phyloP scores from a whole-genome alignment of 2,888 invertebrate species.

The Lasioglossum figueresi region DNA sequence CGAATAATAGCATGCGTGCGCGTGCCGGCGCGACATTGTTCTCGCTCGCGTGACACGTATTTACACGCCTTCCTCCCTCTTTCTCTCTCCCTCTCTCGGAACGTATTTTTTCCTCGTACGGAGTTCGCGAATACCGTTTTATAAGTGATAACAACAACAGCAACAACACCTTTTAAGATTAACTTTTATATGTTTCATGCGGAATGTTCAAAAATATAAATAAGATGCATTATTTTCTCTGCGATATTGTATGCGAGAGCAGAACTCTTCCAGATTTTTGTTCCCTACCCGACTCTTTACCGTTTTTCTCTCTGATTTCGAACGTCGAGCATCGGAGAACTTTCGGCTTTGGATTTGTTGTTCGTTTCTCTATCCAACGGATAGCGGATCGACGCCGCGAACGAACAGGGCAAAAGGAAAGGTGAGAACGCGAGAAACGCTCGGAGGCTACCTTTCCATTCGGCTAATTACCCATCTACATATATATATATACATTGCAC shows the following conservation, averaged over 20 bases:
- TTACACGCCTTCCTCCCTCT: constrained; percentile 17
- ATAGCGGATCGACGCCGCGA: background rate
- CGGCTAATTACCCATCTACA: background rate
- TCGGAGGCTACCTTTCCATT: too few relatives aligned
- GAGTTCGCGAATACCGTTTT: constrained; percentile 58
- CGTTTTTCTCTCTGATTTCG: background rate
- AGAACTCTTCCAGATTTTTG: constrained; percentile 36
- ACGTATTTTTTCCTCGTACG: constrained; percentile 54
- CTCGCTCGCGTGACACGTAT: constrained; percentile 38
- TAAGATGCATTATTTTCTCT: constrained; percentile 65
- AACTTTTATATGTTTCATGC: constrained; percentile 67
- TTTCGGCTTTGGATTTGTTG: background rate
- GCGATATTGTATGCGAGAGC: constrained; percentile 55
- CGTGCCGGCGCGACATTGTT: constrained; percentile 21
- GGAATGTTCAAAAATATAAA: constrained; percentile 69
- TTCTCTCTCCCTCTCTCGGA: background rate
- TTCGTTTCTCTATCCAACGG: background rate
- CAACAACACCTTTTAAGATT: constrained; percentile 53
- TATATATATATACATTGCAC: background rate
- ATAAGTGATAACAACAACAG: constrained; percentile 51
- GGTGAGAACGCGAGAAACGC: constrained; percentile 19
- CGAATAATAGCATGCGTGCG: constrained; percentile 24
- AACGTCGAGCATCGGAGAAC: constrained; percentile 30
- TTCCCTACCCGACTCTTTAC: constrained; percentile 10
- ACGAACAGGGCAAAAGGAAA: constrained; percentile 23